phyloP scores from a whole-genome alignment of 2,113 vertebrate species.

The Podocnemis expansa region DNA sequence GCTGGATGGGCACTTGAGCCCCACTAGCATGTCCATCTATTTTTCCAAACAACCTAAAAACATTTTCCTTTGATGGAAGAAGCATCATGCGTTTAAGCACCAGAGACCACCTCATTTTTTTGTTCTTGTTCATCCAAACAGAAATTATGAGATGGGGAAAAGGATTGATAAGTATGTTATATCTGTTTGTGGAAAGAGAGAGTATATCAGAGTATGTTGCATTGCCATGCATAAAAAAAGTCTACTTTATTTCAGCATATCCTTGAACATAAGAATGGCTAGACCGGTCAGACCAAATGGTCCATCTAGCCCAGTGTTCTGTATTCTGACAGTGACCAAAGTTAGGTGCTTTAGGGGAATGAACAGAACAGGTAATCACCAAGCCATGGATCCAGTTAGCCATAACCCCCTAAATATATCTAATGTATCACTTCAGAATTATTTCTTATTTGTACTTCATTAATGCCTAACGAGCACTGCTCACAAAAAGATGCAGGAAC shows the following conservation, averaged over 20 bases:
- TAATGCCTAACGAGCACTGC: neutral
- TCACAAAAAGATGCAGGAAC: neutral
- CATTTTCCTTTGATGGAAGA: neutral
- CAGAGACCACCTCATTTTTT: neutral
- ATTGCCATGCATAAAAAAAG: neutral
- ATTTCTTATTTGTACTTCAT: neutral
- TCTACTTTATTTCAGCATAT: neutral
- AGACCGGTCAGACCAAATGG: too few relatives aligned
- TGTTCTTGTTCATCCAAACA: neutral
- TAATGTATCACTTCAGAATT: neutral
- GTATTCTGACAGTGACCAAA: too few relatives aligned
- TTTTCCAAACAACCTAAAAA: neutral
- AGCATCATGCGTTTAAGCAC: neutral
- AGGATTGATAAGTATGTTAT: neutral
- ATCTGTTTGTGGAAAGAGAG: neutral
- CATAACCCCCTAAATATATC: neutral
- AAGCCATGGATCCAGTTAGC: too few relatives aligned
- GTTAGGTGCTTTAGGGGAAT: too few relatives aligned
- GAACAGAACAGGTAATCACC: too few relatives aligned
- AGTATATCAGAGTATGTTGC: neutral
- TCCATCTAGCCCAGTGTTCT: too few relatives aligned
- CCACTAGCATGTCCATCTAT: neutral
- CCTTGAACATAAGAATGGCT: neutral
- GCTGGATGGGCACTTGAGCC: neutral
- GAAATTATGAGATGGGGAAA: neutral